Conservation (phyloP, 2,797 vertebrate species). For the Pipistrellus pygmaeus region DNA sequence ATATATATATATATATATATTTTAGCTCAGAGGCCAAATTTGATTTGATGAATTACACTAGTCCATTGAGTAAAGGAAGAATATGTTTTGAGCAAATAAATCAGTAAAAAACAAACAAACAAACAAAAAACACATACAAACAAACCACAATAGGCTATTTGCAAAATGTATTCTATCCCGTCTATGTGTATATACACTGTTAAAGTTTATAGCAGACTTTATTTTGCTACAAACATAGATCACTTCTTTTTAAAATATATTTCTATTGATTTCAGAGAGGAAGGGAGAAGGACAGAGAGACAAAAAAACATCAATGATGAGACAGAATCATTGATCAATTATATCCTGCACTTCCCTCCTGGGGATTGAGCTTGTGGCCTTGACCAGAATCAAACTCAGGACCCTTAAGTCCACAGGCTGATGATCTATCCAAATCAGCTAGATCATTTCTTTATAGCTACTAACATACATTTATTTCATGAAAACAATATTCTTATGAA, state of each 20-base stretch:
- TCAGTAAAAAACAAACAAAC: neutral
- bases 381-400: no score
- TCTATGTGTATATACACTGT: neutral
- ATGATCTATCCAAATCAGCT: no score
- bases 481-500: neutral
- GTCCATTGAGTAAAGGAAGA: neutral
- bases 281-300: no score
- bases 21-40: neutral
- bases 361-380: no score
- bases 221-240: neutral
- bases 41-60: neutral
- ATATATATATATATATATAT: no score
- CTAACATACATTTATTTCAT: neutral
- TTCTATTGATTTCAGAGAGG: no score
- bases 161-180: neutral
- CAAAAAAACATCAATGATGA: no score
- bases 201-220: neutral
- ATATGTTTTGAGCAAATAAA: neutral
- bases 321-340: no score
- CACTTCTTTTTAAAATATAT: neutral
- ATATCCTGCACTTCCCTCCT: no score
- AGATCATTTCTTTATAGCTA: neutral
- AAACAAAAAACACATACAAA: neutral
- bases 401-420: no score
- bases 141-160: neutral